These are phyloP conservation scores for Chalcis sispes DNA, from an alignment of 2,888 invertebrate species.

Conservation along the genomic window DNA sequence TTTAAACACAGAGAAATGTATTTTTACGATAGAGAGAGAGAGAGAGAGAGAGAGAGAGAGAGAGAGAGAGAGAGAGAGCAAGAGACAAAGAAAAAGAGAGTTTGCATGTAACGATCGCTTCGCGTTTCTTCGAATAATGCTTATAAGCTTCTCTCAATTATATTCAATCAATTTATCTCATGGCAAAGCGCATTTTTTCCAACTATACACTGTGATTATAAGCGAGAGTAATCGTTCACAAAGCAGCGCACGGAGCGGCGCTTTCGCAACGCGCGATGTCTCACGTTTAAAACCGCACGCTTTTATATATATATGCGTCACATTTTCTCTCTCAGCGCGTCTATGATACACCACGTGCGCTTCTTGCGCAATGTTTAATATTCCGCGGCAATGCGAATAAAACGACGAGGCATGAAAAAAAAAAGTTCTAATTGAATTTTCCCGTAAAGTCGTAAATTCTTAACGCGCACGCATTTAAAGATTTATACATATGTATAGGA, in stretches of 20 bases:
- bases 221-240: background rate
- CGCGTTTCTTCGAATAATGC: too few relatives aligned
- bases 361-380: constrained; percentile 35
- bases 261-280: background rate
- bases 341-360: background rate
- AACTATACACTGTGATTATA: background rate
- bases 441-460: constrained; percentile 20
- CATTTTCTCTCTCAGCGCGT: too few relatives aligned
- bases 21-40: too few relatives aligned
- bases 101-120: too few relatives aligned
- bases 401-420: constrained; percentile 4
- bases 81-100: too few relatives aligned
- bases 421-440: constrained; percentile 44
- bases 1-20: too few relatives aligned
- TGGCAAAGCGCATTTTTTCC: too few relatives aligned
- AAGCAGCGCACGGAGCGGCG: background rate
- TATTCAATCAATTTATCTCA: too few relatives aligned
- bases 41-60: too few relatives aligned
- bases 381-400: background rate
- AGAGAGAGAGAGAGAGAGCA: too few relatives aligned
- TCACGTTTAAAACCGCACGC: background rate
- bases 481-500: background rate
- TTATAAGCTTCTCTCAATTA: too few relatives aligned
- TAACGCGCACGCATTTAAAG: background rate
- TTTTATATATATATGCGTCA: too few relatives aligned